Evolutionary conservation across 2,113 vertebrate species (phyloP), one percentile per base, ranked within the genome.

Genomic region (Forbesichthys papilliferus): DNA sequence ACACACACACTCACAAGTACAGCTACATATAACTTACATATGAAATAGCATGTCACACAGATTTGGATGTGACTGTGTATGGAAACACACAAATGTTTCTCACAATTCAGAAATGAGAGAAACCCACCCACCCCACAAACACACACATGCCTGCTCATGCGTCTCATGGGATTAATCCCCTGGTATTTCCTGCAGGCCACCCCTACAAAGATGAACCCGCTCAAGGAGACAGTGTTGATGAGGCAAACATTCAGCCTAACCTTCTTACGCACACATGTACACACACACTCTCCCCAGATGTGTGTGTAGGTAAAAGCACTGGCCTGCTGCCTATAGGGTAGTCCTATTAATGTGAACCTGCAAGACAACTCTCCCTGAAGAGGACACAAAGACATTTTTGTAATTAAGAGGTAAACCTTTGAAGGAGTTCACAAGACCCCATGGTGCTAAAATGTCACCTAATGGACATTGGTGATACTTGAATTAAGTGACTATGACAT

Each of bases 101-200:
- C 36, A 42, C 36, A 20, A 3, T 27, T 27, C 27, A 27, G 27
- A 27, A 27, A 27, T 27, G 2, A 27, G 27, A 27, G 27, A 27
- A 27, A 42, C 27, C 27, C 56, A 56, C n/a, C 11, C 49, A 9
- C 11, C 11, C 8, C 56, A 58, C 20, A 49, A 18, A 51, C 61
- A 64, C 47, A 48, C 10, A 13, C 74, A 66, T 66, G 71, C 68
- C 57, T 64, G 67, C 33, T 36, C 77, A 64, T 42, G 57, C 47
- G 71, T 61, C 64, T 54, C 64, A 57, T 66, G 77, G 79, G 72
- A 78, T 78, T 70, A 84, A 85, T 77, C 76, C 71, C 79, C 59
- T 57, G 69, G 79, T 75, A 88, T 86, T 88, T 84, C 76, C 80
- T 83, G 73, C 60, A 75, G 77, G 73, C 79, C 80, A 74, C 84